Conservation (phyloP, 2,888 invertebrate genomes). For the Petrolisthes cinctipes region DNA sequence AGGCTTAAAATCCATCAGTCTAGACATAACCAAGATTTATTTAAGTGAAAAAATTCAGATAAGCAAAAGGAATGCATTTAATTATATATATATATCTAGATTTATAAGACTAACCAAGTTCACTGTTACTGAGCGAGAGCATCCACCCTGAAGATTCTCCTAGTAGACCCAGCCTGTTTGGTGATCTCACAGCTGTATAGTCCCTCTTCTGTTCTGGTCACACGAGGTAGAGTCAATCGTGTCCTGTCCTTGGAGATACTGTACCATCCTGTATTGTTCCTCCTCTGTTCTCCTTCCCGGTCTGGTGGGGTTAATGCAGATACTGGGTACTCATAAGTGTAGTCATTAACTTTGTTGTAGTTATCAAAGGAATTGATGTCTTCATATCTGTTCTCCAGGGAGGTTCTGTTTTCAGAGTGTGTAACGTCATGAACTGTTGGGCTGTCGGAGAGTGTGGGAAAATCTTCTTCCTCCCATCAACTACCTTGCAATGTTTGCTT, state of each 20-base stretch:
- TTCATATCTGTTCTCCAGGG: too few species aligned
- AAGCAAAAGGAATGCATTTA: neutral
- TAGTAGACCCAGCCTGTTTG: slow-evolving; percentile 46
- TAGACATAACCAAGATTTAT: too few species aligned
- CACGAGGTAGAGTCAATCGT: slow-evolving; percentile 31
- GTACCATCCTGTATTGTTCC: slow-evolving; percentile 13
- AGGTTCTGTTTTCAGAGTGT: too few species aligned
- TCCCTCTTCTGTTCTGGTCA: slow-evolving; percentile 44
- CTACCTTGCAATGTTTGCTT: neutral
- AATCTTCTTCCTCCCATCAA: neutral
- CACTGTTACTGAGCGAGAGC: too few species aligned
- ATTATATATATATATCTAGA: neutral
- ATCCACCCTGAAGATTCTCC: slow-evolving; percentile 51
- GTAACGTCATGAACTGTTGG: neutral
- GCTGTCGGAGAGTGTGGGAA: neutral
- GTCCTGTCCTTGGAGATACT: slow-evolving; percentile 36
- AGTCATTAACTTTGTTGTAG: neutral
- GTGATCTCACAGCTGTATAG: slow-evolving; percentile 46
- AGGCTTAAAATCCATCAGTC: too few species aligned
- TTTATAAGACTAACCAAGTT: slow-evolving; percentile 20
- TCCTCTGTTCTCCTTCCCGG: neutral
- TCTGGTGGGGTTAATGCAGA: neutral
- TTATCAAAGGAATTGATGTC: neutral
- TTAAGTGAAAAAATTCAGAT: neutral
- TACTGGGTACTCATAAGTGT: neutral